A percentile compares a stretch with the other conserved stretches of the same genome.
Evolutionary conservation across 2,797 vertebrate genomes (phyloP).

Genomic region (Propithecus perrieri): DNA sequence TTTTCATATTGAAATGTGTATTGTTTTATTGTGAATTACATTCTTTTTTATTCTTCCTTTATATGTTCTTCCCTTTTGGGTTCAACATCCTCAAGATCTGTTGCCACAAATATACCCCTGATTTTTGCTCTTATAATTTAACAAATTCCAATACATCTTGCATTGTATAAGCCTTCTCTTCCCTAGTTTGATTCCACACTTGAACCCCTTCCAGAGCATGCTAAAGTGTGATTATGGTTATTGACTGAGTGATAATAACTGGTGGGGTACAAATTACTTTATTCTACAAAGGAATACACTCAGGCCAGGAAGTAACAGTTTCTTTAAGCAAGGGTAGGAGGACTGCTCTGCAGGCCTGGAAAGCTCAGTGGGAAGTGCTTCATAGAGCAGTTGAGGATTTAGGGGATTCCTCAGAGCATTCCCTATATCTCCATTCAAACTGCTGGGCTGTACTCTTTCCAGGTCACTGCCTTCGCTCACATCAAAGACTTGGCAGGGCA

Average conservation of each 20-base stretch:
- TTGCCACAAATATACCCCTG: not conserved
- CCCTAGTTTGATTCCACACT: not conserved
- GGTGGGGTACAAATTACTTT: not conserved
- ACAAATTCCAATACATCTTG: not conserved
- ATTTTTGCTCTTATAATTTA: conserved; percentile 20
- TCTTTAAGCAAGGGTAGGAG: not conserved
- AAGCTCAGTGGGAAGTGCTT: not conserved
- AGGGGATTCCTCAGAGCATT: not conserved
- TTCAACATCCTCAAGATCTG: not conserved
- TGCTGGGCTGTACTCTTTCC: not conserved
- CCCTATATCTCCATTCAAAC: not conserved
- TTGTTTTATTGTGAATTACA: not conserved
- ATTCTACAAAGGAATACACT: not conserved
- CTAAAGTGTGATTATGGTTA: not conserved
- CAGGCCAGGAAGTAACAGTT: not conserved
- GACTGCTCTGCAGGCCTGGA: not conserved
- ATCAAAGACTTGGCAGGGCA: not conserved
- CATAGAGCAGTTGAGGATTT: not conserved
- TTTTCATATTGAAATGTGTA: not conserved
- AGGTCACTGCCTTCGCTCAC: conserved; percentile 15
- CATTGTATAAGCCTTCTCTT: not conserved
- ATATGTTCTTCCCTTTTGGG: not conserved
- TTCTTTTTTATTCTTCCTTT: conserved; percentile 8
- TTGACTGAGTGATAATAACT: not conserved
- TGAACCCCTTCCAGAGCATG: not conserved